Evolutionary conservation across 2,113 vertebrate species (phyloP).

Genomic region (Chascanopsetta lugubris): DNA sequence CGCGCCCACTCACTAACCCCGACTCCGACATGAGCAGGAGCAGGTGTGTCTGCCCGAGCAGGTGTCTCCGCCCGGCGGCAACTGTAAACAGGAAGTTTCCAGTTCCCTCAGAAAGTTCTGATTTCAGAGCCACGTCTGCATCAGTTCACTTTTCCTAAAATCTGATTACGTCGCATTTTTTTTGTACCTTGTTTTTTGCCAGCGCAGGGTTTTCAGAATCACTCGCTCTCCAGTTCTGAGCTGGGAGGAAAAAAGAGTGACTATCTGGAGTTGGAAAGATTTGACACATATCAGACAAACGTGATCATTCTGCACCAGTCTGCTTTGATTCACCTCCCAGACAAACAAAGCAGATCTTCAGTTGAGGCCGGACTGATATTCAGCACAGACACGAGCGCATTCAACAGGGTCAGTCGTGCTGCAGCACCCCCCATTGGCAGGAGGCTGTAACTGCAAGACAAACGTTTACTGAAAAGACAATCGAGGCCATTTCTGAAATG

Average conservation of each 20-base stretch:
- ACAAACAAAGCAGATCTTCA: conserved; percentile 1
- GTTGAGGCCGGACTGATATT: conserved; percentile 8
- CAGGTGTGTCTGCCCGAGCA: conserved; percentile 39
- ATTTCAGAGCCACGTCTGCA: conserved; percentile 31
- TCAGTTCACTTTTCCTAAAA: conserved; percentile 14
- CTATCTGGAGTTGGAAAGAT: too few relatives aligned
- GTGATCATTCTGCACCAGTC: conserved; percentile 12
- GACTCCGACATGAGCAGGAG: conserved; percentile 12
- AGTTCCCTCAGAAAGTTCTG: conserved; percentile 30
- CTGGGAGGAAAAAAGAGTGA: not conserved
- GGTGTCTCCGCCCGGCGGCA: conserved; percentile 32
- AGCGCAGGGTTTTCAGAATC: conserved; percentile 9
- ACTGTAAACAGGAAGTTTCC: conserved; percentile 25
- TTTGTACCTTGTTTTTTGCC: not conserved
- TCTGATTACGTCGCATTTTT: conserved; percentile 1
- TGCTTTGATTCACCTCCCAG: not conserved
- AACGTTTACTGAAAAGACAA: too few relatives aligned
- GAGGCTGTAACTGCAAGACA: too few relatives aligned
- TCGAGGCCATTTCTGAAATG: too few relatives aligned
- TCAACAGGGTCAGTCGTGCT: too few relatives aligned
- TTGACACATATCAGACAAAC: too few relatives aligned
- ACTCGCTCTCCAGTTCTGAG: not conserved
- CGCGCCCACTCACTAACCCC: not conserved
- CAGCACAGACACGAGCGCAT: not conserved
- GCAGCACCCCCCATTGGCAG: too few relatives aligned